Evolutionary conservation across 2,797 vertebrate species (phyloP), one percentile per base, ranked within the genome.

Genomic region (Monodelphis domestica): DNA sequence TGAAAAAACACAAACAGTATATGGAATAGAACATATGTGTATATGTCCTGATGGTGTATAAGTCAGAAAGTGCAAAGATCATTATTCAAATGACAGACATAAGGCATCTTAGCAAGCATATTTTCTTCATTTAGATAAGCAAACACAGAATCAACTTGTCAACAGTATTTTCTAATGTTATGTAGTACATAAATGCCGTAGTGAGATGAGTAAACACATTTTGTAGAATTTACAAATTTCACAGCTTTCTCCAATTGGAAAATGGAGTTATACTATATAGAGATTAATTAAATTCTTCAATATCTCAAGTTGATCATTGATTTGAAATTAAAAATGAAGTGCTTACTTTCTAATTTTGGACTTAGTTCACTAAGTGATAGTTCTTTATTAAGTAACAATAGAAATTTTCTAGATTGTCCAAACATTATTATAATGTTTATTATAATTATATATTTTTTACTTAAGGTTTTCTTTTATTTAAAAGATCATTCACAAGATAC

Each of bases 261-360:
- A 88, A 91, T 84, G 52, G 93, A 92, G 56, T 88, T 88, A 45
- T 88, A 38, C 1, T 38, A n/a, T 5, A 88, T 88, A 12, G 70
- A 93, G 92, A 89, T 91, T 95, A 95, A 95, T 87, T 87, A 93
- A 88, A 30, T 90, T 45, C 11, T 56, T 78, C 54, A 3, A 54
- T 15, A 84, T 26, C 38, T 45, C 45, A 4, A 4, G 33, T 11
- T 88, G 87, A 53, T 53, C 52, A 0, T 0, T 0, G 59, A 33
- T 21, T 14, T n/a, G 91, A 88, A 92, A 90, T 50, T 3, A 54
- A 84, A 63, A 6, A 90, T 12, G 0, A 78, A 2, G 45, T 88
- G 55, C 87, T 50, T 51, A 2, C 45, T 5, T 17, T 14, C 9
- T 38, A 12, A 84, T 2, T 11, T 87, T 2, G 1, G 1, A 0